phyloP scores from a whole-genome alignment of 1,140 invertebrate genomes.

The Phortica variegata region DNA sequence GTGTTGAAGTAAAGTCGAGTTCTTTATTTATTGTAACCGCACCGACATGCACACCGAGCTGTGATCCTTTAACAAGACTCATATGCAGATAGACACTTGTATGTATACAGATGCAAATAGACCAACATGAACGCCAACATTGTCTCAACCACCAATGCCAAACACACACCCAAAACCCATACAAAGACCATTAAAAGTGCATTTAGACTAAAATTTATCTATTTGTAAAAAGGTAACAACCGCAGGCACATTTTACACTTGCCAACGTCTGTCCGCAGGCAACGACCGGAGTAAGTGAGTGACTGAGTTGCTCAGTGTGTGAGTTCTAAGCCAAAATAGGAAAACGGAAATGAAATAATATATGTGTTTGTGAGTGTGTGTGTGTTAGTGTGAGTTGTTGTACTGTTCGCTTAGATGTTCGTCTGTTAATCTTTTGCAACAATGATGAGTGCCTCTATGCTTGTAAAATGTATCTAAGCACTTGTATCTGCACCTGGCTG shows the following conservation, averaged over 20 bases:
- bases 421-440: slow-evolving; percentile 31
- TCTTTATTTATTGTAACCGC: slow-evolving; percentile 44
- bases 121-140: too few relatives aligned
- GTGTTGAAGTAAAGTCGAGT: slow-evolving; percentile 49
- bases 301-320: slow-evolving; percentile 5
- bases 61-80: too few relatives aligned
- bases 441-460: slow-evolving; percentile 16
- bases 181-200: slow-evolving; percentile 42
- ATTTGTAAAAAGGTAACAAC: slow-evolving; percentile 35
- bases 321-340: slow-evolving; percentile 4
- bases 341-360: slow-evolving; percentile 52
- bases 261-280: too few relatives aligned
- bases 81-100: too few relatives aligned
- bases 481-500: slow-evolving; percentile 27
- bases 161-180: neutral
- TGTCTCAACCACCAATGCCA: too few relatives aligned
- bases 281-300: slow-evolving; percentile 39
- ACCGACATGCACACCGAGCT: neutral
- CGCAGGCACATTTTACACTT: slow-evolving; percentile 40
- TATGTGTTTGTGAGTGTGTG: too few relatives aligned
- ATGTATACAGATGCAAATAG: too few relatives aligned
- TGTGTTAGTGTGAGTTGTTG: too few relatives aligned
- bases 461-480: too few relatives aligned
- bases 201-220: slow-evolving; percentile 48
- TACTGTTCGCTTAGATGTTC: neutral